These are phyloP conservation scores for Xenotilapia longispinis DNA, from an alignment of 2,113 vertebrate genomes.

Conservation along the genomic window DNA sequence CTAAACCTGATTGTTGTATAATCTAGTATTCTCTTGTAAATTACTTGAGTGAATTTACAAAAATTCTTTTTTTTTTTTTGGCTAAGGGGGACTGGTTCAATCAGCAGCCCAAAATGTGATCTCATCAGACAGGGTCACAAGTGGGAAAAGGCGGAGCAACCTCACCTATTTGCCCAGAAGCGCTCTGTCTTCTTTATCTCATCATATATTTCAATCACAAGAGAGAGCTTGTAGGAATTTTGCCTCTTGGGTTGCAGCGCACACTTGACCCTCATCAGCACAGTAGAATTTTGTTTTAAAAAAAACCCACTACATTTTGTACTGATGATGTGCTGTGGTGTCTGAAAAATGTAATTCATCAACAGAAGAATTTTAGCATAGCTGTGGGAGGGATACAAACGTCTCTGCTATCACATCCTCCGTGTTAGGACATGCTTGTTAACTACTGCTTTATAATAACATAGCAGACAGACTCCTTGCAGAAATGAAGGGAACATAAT, in stretches of 20 bases:
- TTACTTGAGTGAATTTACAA: conserved; percentile 1
- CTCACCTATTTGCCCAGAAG: conserved; percentile 47
- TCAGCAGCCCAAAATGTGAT: conserved; percentile 51
- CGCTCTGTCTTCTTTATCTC: conserved; percentile 47
- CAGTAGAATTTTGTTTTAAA: neutral
- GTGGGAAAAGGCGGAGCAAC: conserved; percentile 8
- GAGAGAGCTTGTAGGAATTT: conserved; percentile 43
- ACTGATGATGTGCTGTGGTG: neutral
- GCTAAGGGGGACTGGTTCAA: conserved; percentile 23
- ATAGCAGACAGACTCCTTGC: neutral
- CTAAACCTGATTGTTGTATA: neutral
- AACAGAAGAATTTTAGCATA: neutral
- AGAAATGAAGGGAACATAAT: conserved; percentile 31
- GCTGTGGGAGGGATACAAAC: neutral
- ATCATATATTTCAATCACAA: conserved; percentile 65
- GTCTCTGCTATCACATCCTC: neutral
- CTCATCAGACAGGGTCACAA: conserved; percentile 60
- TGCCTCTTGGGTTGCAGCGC: conserved; percentile 9
- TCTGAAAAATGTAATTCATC: conserved; percentile 25
- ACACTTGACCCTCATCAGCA: conserved; percentile 60
- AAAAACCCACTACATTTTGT: neutral
- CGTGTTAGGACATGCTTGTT: neutral
- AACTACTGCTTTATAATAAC: conserved; percentile 7
- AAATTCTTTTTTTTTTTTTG: neutral
- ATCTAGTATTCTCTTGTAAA: neutral